Evolutionary conservation across 2,888 invertebrate genomes (phyloP).

Genomic region (Drosophila peninsularis): DNA sequence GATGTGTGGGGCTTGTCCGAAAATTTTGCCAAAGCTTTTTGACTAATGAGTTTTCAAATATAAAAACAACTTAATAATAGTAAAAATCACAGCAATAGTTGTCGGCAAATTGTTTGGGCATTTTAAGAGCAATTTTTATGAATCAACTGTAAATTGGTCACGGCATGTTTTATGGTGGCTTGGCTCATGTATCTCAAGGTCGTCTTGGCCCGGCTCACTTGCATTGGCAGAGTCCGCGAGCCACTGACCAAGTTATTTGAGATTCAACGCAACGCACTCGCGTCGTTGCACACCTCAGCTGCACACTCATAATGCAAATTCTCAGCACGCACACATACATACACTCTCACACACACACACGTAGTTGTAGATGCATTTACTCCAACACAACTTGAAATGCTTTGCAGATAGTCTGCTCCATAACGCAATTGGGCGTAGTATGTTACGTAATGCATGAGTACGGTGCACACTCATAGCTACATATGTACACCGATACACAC

Average conservation of each 20-base stretch:
- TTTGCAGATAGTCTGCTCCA: constrained; percentile 43
- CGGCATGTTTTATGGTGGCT: constrained; percentile 48
- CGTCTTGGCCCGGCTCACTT: constrained; percentile 40
- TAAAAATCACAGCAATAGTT: constrained; percentile 44
- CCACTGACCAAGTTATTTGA: constrained; percentile 51
- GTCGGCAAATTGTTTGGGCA: constrained; percentile 45
- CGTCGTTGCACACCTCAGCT: constrained; percentile 29
- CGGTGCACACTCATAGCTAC: constrained; percentile 8
- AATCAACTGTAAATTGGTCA: constrained; percentile 61
- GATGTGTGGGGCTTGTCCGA: constrained; percentile 38
- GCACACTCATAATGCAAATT: constrained; percentile 47
- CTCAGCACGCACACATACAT: constrained; percentile 50
- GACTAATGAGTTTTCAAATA: constrained; percentile 57
- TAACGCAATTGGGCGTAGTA: constrained; percentile 70
- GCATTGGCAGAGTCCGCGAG: constrained; percentile 16
- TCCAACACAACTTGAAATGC: constrained; percentile 17
- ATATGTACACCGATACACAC: constrained; percentile 24
- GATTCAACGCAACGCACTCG: constrained; percentile 52
- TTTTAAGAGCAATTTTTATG: constrained; percentile 34
- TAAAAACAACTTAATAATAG: constrained; percentile 31
- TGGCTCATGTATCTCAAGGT: constrained; percentile 67
- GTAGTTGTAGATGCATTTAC: constrained; percentile 22
- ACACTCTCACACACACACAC: constrained; percentile 2
- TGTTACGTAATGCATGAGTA: constrained; percentile 64
- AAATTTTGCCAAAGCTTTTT: constrained; percentile 16